These are phyloP conservation scores for Hydriomena furcata DNA, from an alignment of 2,888 invertebrate genomes.

Conservation along the genomic window DNA sequence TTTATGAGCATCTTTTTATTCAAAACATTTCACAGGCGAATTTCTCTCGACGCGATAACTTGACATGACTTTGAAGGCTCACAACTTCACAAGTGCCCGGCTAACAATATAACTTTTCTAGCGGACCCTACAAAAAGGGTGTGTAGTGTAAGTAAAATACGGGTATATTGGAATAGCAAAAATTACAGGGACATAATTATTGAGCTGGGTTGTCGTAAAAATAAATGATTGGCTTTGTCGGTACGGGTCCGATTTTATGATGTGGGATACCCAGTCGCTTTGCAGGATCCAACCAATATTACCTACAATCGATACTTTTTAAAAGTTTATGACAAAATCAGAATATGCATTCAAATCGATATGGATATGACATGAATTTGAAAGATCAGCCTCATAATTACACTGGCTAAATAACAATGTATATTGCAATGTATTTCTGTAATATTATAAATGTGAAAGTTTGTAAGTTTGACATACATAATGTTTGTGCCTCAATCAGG, in stretches of 20 bases:
- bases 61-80: slow-evolving; percentile 13
- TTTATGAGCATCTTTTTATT: background rate
- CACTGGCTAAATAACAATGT: too few relatives aligned
- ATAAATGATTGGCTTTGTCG: slow-evolving; percentile 68
- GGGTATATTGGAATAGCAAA: slow-evolving; percentile 27
- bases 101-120: slow-evolving; percentile 31
- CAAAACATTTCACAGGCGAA: background rate
- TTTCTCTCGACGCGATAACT: slow-evolving; percentile 12
- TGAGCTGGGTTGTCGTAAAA: slow-evolving; percentile 70
- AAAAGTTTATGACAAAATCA: too few relatives aligned
- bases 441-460: too few relatives aligned
- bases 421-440: too few relatives aligned
- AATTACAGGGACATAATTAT: slow-evolving; percentile 67
- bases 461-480: too few relatives aligned
- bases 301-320: too few relatives aligned
- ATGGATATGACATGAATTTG: too few relatives aligned
- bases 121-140: slow-evolving; percentile 18
- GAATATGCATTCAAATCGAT: too few relatives aligned
- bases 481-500: too few relatives aligned
- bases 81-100: slow-evolving; percentile 30
- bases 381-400: too few relatives aligned
- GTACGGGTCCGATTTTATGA: slow-evolving; percentile 66
- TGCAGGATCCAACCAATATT: too few relatives aligned
- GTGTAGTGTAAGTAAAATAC: slow-evolving; percentile 24
- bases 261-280: slow-evolving; percentile 63